Conservation (phyloP, 2,797 vertebrate species). For the Pseudochromis fuscus region DNA sequence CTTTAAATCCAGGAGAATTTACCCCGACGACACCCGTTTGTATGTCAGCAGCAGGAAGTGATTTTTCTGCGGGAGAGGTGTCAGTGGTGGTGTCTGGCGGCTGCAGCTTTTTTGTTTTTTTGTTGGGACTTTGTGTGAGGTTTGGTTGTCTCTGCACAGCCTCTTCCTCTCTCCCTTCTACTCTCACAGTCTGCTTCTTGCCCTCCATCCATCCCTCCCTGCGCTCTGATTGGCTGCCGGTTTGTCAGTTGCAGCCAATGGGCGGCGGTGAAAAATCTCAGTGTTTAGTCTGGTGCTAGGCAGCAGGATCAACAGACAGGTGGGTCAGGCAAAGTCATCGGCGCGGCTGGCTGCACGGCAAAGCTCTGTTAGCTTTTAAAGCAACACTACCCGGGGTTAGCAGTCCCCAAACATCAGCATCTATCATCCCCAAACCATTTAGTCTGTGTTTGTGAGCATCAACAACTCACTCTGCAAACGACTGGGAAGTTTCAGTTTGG, state of each 20-base stretch:
- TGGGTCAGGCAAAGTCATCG: constrained; percentile 96
- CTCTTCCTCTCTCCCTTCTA: constrained; percentile 58
- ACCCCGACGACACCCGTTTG: neutral
- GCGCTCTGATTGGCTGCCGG: constrained; percentile 85
- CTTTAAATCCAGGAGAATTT: constrained; percentile 37
- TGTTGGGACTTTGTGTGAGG: constrained; percentile 30
- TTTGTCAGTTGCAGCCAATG: constrained; percentile 93
- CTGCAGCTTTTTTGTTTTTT: constrained; percentile 33
- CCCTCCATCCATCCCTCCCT: constrained; percentile 84
- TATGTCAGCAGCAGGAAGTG: neutral
- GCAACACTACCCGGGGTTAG: constrained; percentile 64
- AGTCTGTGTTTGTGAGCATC: constrained; percentile 24
- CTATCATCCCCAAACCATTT: constrained; percentile 2
- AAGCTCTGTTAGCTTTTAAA: constrained; percentile 91
- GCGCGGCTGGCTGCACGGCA: constrained; percentile 89
- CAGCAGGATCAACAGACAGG: constrained; percentile 96
- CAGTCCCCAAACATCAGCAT: constrained; percentile 12
- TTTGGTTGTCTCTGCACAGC: constrained; percentile 67
- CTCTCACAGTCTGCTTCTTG: constrained; percentile 75
- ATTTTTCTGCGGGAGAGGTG: constrained; percentile 1
- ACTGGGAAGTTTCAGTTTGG: neutral
- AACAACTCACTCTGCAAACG: constrained; percentile 33
- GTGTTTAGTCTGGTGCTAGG: constrained; percentile 96
- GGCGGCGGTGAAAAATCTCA: constrained; percentile 88
- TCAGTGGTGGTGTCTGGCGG: neutral